These are phyloP conservation scores for Haliclona indistincta DNA, from an alignment of 37 sponge, comb jelly and placozoan genomes.

Conservation along the genomic window DNA sequence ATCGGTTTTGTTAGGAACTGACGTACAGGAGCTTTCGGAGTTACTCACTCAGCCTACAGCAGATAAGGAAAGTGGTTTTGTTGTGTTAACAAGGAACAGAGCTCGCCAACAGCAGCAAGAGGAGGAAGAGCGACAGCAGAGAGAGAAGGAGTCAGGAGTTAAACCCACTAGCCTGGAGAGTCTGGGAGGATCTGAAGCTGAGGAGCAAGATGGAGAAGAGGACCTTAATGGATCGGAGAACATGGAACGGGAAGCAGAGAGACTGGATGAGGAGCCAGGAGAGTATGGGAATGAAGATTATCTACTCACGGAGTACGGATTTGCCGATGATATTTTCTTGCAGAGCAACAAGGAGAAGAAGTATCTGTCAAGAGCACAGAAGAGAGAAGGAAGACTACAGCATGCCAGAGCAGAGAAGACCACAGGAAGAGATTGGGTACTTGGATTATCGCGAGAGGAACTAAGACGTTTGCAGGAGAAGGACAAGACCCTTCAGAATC, in stretches of 20 bases:
- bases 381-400: not conserved
- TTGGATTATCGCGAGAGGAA: constrained; percentile 20
- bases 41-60: too few species aligned
- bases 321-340: not conserved
- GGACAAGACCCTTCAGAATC: constrained; percentile 33
- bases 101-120: constrained; percentile 1
- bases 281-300: not conserved
- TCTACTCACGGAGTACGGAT: not conserved
- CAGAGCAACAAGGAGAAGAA: not conserved
- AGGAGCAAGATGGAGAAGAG: too few species aligned
- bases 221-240: too few species aligned
- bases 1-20: constrained; percentile 33
- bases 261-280: not conserved
- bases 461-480: constrained; percentile 19
- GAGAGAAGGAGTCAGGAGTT: not conserved
- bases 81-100: constrained; percentile 11
- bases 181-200: not conserved
- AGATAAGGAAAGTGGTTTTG: not conserved
- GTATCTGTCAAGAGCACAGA: too few species aligned
- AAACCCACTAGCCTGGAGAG: not conserved
- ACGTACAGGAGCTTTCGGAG: constrained; percentile 20
- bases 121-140: not conserved
- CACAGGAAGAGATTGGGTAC: too few species aligned
- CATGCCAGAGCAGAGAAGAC: too few species aligned
- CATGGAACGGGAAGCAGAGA: too few species aligned